Evolutionary conservation across 64 coral and sea anemone species (phyloP).

Genomic region (Stichodactyla mertensii): DNA sequence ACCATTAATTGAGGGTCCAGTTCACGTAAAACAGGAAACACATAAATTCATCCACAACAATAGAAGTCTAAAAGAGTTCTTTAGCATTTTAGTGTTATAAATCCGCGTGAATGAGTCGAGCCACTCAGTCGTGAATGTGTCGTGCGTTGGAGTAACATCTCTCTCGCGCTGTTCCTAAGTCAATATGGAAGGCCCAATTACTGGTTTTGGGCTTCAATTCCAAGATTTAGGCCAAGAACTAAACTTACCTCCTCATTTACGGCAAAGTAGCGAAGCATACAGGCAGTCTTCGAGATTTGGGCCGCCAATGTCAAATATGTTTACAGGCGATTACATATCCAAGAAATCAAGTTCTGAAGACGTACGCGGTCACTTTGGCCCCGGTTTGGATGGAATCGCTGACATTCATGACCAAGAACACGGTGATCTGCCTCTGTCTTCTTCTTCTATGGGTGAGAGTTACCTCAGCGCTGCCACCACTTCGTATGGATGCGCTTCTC

Average conservation of each 20-base stretch:
- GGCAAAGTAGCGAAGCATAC: constrained; percentile 4
- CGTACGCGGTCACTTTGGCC: constrained; percentile 7
- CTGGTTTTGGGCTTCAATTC: constrained; percentile 43
- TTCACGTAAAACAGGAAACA: constrained; percentile 99
- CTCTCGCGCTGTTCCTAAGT: not conserved
- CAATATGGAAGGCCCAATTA: constrained; percentile 51
- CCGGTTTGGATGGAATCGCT: constrained; percentile 10
- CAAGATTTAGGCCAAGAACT: not conserved
- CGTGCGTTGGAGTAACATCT: constrained; percentile 52
- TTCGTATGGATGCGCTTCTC: not conserved
- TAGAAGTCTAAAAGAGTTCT: constrained; percentile 68
- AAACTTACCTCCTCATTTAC: not conserved
- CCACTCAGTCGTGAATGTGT: constrained; percentile 71
- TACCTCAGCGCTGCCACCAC: not conserved
- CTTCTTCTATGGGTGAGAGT: constrained; percentile 6
- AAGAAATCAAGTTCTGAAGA: constrained; percentile 24
- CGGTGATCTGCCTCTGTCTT: not conserved
- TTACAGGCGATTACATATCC: constrained; percentile 1
- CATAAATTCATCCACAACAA: constrained; percentile 92
- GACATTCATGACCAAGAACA: constrained; percentile 21
- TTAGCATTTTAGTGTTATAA: constrained; percentile 70
- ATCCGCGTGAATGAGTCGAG: constrained; percentile 50
- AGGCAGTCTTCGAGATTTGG: constrained; percentile 21
- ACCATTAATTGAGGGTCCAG: constrained; percentile 93
- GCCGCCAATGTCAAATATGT: constrained; percentile 21